These are phyloP conservation scores for Eumaeus atala DNA, from an alignment of 1,140 invertebrate genomes.

Conservation along the genomic window DNA sequence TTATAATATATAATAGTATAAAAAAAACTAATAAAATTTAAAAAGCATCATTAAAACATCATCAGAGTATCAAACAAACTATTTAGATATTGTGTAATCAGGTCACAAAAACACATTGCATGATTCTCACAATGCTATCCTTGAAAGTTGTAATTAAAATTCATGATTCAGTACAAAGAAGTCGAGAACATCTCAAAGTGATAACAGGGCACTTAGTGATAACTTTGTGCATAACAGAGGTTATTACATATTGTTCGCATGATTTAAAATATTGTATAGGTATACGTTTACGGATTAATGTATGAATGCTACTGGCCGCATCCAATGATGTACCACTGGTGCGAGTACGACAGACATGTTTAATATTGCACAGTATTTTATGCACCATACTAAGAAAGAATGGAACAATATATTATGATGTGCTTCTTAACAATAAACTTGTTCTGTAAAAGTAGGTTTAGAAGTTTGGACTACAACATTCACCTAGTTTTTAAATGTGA, in stretches of 20 bases:
- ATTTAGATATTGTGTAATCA: background rate
- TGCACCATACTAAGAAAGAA: background rate
- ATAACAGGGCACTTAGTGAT: background rate
- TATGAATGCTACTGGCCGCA: constrained; percentile 42
- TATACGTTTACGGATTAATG: constrained; percentile 13
- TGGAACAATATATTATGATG: background rate
- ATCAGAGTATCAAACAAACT: background rate
- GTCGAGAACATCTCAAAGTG: background rate
- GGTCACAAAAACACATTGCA: background rate
- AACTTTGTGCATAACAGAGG: constrained; percentile 5
- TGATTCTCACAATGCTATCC: constrained; percentile 2
- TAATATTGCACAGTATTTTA: constrained; percentile 11
- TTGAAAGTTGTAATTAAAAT: background rate
- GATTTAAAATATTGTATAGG: background rate
- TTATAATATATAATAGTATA: too few species aligned
- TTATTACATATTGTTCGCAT: background rate
- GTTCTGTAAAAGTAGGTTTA: too few species aligned
- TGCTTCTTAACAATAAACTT: too few species aligned
- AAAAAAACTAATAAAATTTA: too few species aligned
- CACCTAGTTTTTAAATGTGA: too few species aligned
- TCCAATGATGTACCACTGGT: constrained; percentile 24
- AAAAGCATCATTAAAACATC: too few species aligned
- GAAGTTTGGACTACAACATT: too few species aligned
- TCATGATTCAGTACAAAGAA: background rate
- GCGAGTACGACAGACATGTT: constrained; percentile 36